A percentile compares a stretch with the other conserved stretches of the same genome.
These are phyloP conservation scores for Steinernema khuongi DNA, from an alignment of 1,140 invertebrate genomes.

Conservation along the genomic window DNA sequence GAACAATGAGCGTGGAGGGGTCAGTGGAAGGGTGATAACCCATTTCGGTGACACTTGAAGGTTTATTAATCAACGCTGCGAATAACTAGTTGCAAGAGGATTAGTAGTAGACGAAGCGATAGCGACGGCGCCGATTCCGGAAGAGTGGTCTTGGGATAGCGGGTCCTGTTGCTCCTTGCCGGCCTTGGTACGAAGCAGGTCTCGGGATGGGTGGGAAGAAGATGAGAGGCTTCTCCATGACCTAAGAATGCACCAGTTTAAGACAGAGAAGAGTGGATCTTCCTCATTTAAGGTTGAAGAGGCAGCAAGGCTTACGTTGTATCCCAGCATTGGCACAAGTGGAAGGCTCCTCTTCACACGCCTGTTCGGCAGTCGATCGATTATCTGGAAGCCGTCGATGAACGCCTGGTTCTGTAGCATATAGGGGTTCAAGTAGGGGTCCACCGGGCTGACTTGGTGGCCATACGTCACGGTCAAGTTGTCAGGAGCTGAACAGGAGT, in stretches of 20 bases:
- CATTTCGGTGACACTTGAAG: not conserved
- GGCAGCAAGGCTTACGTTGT: not conserved
- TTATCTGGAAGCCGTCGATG: constrained; percentile 1
- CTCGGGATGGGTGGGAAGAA: too few species aligned
- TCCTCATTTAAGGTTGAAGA: not conserved
- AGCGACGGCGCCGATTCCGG: too few species aligned
- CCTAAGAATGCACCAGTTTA: not conserved
- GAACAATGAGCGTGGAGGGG: not conserved
- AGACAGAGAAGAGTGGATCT: not conserved
- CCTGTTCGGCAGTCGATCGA: not conserved
- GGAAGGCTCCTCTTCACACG: not conserved
- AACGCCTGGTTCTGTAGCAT: not conserved
- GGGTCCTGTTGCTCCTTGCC: too few species aligned
- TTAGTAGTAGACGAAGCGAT: too few species aligned
- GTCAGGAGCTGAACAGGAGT: constrained; percentile 24
- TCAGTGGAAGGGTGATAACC: not conserved
- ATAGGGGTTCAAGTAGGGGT: constrained; percentile 19
- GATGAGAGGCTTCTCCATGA: not conserved
- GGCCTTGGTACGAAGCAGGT: too few species aligned
- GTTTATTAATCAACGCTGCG: too few species aligned
- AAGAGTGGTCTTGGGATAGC: too few species aligned
- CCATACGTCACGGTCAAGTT: constrained; percentile 37
- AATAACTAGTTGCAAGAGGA: too few species aligned
- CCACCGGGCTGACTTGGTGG: constrained; percentile 31
- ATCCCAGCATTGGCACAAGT: not conserved